These are phyloP conservation scores for Brachionus rotundiformis DNA, from an alignment of 1,140 invertebrate species.

Conservation along the genomic window DNA sequence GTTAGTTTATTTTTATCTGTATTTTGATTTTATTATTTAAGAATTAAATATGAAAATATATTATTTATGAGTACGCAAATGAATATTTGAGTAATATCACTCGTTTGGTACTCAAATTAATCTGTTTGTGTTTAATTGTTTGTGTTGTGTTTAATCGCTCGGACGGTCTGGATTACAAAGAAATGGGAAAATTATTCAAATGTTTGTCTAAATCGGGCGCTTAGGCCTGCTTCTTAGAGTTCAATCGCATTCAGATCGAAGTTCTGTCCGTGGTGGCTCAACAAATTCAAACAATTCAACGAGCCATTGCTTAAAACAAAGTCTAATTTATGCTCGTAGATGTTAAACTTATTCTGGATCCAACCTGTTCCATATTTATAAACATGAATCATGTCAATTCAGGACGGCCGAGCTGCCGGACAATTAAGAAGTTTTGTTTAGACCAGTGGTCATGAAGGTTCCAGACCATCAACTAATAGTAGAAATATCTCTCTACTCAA, in stretches of 20 bases:
- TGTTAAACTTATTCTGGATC: conserved; percentile 62
- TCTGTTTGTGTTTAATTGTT: conserved; percentile 65
- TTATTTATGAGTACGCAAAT: conserved; percentile 76
- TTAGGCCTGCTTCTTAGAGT: conserved; percentile 66
- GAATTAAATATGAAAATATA: no score
- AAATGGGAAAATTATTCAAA: conserved; percentile 66
- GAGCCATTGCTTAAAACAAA: conserved; percentile 58
- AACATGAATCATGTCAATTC: conserved; percentile 90
- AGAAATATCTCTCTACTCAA: conserved; percentile 64
- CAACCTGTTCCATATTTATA: conserved; percentile 64
- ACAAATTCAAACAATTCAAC: conserved; percentile 68
- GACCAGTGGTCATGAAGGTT: conserved; percentile 98
- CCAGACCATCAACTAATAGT: conserved; percentile 67
- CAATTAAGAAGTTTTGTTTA: conserved; percentile 95
- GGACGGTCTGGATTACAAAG: conserved; percentile 65
- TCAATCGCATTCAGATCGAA: conserved; percentile 77
- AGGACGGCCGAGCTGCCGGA: conserved; percentile 91
- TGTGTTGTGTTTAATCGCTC: conserved; percentile 66
- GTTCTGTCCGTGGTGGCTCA: conserved; percentile 77
- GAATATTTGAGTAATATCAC: conserved; percentile 63
- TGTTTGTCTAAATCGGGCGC: conserved; percentile 65
- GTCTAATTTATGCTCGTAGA: conserved; percentile 64
- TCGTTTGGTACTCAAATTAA: conserved; percentile 64
- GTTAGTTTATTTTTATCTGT: no score
- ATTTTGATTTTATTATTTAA: no score